Evolutionary conservation across 2,888 invertebrate species (phyloP).

Genomic region (Hoplodrina blanda): DNA sequence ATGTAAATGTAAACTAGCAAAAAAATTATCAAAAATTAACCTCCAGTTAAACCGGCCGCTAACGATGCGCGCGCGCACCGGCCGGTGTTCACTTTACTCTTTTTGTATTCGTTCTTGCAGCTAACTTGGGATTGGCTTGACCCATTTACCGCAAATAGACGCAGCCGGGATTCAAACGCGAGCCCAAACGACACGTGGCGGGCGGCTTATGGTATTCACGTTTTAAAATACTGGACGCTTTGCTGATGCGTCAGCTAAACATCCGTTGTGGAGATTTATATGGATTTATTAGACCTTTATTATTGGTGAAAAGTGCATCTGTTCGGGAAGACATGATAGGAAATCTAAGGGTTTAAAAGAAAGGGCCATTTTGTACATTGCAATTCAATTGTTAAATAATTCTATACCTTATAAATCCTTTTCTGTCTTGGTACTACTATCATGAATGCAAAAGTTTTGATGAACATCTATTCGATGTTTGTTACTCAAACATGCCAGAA

Average conservation of each 20-base stretch:
- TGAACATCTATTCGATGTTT: too few species aligned
- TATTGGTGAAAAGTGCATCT: neutral
- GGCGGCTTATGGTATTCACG: slow-evolving; percentile 61
- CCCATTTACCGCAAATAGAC: slow-evolving; percentile 89
- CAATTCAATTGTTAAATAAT: neutral
- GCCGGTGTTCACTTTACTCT: slow-evolving; percentile 84
- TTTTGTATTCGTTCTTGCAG: slow-evolving; percentile 90
- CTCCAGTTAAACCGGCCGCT: slow-evolving; percentile 41
- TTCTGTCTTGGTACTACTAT: too few species aligned
- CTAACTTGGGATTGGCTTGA: slow-evolving; percentile 89
- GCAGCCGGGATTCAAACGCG: slow-evolving; percentile 81
- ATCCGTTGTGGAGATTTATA: slow-evolving; percentile 45
- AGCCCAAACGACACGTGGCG: slow-evolving; percentile 79
- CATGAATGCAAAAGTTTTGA: too few species aligned
- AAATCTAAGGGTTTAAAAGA: too few species aligned
- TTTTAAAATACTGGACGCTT: slow-evolving; percentile 56
- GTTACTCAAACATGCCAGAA: too few species aligned
- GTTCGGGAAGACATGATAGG: neutral
- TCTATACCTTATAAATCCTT: too few species aligned
- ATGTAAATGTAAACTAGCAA: neutral
- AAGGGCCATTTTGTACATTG: too few species aligned
- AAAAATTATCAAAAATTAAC: slow-evolving; percentile 41
- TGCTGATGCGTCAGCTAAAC: slow-evolving; percentile 56
- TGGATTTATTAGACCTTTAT: slow-evolving; percentile 10
- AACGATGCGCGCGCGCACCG: slow-evolving; percentile 56